Evolutionary conservation across 2,113 vertebrate species (phyloP).

Genomic region (Dascyllus trimaculatus): DNA sequence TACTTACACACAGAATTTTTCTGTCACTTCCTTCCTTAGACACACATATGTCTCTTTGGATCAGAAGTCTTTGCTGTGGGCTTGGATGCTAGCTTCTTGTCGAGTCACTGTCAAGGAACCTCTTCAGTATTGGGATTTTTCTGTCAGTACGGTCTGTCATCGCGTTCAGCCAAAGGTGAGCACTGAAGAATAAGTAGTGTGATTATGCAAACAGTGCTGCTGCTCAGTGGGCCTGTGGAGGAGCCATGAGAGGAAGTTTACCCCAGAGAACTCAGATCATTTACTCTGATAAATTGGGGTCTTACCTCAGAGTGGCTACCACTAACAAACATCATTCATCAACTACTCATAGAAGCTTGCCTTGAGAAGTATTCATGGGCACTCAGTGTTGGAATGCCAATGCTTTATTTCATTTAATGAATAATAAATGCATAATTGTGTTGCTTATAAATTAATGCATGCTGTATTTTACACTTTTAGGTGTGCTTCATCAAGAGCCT

Average conservation of each 20-base stretch:
- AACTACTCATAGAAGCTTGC: slow-evolving; percentile 33
- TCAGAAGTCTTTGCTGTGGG: not conserved
- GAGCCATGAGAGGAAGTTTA: not conserved
- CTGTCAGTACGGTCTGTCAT: not conserved
- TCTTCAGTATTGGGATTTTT: not conserved
- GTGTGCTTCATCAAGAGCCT: slow-evolving; percentile 7
- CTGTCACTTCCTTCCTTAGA: too few relatives aligned
- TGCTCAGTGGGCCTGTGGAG: slow-evolving; percentile 11
- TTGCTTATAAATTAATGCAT: slow-evolving; percentile 60
- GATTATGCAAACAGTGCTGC: slow-evolving; percentile 25
- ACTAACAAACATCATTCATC: slow-evolving; percentile 68
- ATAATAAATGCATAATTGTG: slow-evolving; percentile 61
- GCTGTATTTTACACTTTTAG: slow-evolving; percentile 24
- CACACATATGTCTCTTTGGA: not conserved
- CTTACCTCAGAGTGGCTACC: slow-evolving; percentile 22
- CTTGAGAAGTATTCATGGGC: slow-evolving; percentile 33
- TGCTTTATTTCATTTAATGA: slow-evolving; percentile 44
- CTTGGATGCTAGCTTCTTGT: too few relatives aligned
- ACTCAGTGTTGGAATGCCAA: slow-evolving; percentile 13
- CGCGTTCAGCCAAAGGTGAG: slow-evolving; percentile 1
- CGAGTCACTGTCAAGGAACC: not conserved
- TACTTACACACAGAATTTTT: not conserved
- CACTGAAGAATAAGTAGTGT: not conserved
- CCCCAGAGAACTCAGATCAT: slow-evolving; percentile 22
- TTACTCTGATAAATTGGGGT: slow-evolving; percentile 63